Evolutionary conservation across 2,888 invertebrate genomes (phyloP).

Genomic region (Lathronympha strigana): DNA sequence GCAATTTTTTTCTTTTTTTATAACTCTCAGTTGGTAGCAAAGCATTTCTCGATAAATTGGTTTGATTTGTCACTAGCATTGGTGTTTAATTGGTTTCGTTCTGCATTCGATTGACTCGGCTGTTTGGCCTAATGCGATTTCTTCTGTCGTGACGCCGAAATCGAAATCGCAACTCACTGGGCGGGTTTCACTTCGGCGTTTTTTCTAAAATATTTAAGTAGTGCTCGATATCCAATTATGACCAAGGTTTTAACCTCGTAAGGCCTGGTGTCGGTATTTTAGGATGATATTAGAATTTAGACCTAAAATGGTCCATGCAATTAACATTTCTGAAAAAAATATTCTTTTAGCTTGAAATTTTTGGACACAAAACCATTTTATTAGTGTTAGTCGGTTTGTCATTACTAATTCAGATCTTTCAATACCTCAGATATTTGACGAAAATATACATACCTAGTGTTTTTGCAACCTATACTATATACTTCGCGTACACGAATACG

Average conservation of each 20-base stretch:
- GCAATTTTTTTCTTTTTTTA: background rate
- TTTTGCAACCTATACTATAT: no score
- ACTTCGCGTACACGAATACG: no score
- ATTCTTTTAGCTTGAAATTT: no score
- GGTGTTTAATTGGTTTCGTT: conserved; percentile 26
- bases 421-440: no score
- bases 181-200: conserved; percentile 59
- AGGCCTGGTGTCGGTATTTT: background rate
- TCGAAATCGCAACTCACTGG: conserved; percentile 56
- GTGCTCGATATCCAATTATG: conserved; percentile 42
- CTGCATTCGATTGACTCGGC: conserved; percentile 48
- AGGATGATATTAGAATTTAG: background rate
- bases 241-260: conserved; percentile 26
- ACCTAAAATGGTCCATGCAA: background rate
- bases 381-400: no score
- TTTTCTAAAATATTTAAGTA: conserved; percentile 48
- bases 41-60: background rate
- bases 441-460: no score
- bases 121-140: conserved; percentile 49
- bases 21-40: background rate
- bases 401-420: no score
- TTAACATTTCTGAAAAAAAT: no score
- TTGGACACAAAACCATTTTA: no score
- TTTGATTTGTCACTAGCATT: conserved; percentile 7
- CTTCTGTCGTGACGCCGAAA: conserved; percentile 54